These are phyloP conservation scores for Strigamia transsilvanica DNA, from an alignment of 2,888 invertebrate species.

Conservation along the genomic window DNA sequence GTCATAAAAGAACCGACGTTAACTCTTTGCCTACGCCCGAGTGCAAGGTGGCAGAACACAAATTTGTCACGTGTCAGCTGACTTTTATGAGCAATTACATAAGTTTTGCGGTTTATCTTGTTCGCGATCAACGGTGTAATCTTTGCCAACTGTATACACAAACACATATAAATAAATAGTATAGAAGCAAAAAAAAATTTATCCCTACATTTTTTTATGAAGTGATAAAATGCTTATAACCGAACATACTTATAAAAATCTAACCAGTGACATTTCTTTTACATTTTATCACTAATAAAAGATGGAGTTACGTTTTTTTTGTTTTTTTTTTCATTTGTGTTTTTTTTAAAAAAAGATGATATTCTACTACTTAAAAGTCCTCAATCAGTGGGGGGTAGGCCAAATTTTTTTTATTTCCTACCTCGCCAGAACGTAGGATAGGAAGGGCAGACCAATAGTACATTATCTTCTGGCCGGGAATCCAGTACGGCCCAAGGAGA, in stretches of 20 bases:
- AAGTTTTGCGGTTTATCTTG: constrained; percentile 39
- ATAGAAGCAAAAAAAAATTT: background rate
- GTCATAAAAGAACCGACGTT: constrained; percentile 36
- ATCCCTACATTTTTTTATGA: constrained; percentile 26
- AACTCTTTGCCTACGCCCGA: constrained; percentile 26
- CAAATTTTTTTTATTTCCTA: constrained; percentile 26
- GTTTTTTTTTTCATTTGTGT: no score
- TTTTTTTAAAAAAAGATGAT: background rate
- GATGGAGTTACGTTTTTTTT: background rate
- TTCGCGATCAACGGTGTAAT: constrained; percentile 32
- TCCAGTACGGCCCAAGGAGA: constrained; percentile 35
- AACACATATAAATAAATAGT: constrained; percentile 20
- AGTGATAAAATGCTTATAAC: constrained; percentile 31
- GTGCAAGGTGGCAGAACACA: constrained; percentile 40
- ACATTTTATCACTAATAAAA: constrained; percentile 18
- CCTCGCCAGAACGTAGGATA: constrained; percentile 44
- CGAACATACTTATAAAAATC: background rate
- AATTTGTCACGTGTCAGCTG: constrained; percentile 42
- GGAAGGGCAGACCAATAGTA: constrained; percentile 44
- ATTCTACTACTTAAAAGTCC: constrained; percentile 13
- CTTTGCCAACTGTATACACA: constrained; percentile 17
- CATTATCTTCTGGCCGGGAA: constrained; percentile 42
- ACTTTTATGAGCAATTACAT: constrained; percentile 42
- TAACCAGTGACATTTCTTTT: background rate
- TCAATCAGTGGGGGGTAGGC: constrained; percentile 26